A percentile compares a stretch with the other conserved stretches of the same genome.
These are phyloP conservation scores for Hypselothyrea guttata DNA, from an alignment of 2,888 invertebrate species.

Conservation along the genomic window DNA sequence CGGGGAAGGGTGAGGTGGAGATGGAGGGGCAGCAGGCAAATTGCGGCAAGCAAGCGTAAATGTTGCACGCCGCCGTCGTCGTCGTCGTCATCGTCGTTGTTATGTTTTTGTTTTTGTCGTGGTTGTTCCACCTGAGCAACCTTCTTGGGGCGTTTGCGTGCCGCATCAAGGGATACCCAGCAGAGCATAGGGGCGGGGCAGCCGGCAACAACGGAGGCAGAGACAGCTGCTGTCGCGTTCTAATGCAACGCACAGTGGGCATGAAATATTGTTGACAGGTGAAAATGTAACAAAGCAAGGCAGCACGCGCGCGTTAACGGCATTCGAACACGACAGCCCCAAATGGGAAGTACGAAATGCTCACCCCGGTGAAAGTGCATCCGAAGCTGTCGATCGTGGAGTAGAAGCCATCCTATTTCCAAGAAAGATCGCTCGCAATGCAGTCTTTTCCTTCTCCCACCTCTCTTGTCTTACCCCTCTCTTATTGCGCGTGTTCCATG, in stretches of 20 bases:
- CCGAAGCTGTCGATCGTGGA: not conserved
- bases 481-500: not conserved
- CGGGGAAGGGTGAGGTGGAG: not conserved
- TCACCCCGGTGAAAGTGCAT: not conserved
- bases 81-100: conserved; percentile 30
- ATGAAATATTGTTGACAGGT: conserved; percentile 77
- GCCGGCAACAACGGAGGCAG: conserved; percentile 17
- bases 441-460: conserved; percentile 1
- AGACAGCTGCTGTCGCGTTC: conserved; percentile 69
- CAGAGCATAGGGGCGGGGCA: conserved; percentile 17
- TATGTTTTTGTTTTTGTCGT: conserved; percentile 21
- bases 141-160: conserved; percentile 56
- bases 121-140: conserved; percentile 57
- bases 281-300: conserved; percentile 46
- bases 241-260: conserved; percentile 71
- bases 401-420: not conserved
- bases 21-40: conserved; percentile 30
- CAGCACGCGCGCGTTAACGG: conserved; percentile 56
- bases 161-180: conserved; percentile 17
- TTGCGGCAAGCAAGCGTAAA: conserved; percentile 55
- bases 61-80: conserved; percentile 53
- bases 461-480: too few species aligned
- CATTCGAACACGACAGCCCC: conserved; percentile 46
- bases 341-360: conserved; percentile 3
- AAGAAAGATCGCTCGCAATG: not conserved